Percentiles rank a stretch among this genome's conserved stretches.
Conservation (phyloP, 2,797 vertebrate species). For the Lates japonicus region DNA sequence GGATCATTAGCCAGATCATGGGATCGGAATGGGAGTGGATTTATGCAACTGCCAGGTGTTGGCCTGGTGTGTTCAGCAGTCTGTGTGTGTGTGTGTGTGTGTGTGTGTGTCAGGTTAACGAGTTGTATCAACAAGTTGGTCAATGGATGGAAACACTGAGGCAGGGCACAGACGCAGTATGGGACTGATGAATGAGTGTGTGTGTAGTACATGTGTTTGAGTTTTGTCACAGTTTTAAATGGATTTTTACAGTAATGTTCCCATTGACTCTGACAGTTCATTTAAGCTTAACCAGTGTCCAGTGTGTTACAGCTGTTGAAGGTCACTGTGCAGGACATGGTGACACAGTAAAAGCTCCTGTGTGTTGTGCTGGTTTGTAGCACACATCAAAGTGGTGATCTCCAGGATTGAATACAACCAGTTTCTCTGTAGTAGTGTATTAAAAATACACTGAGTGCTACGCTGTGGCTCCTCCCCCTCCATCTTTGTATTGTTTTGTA, state of each 20-base stretch:
- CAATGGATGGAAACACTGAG: conserved; percentile 60
- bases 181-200: conserved; percentile 2
- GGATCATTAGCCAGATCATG: conserved; percentile 79
- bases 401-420: neutral
- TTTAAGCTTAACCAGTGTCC: neutral
- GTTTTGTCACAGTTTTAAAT: conserved; percentile 28
- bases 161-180: neutral
- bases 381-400: too few relatives aligned
- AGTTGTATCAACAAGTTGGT: conserved; percentile 14
- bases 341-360: too few relatives aligned
- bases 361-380: too few relatives aligned
- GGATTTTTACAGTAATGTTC: conserved; percentile 50
- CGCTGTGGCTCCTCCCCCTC: neutral
- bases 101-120: conserved; percentile 51
- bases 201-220: neutral
- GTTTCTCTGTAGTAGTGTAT: neutral
- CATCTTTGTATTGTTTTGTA: too few relatives aligned
- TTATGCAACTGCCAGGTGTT: conserved; percentile 72
- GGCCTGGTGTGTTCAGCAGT: conserved; percentile 14
- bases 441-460: neutral
- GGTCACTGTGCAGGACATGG: conserved; percentile 21
- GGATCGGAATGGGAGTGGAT: conserved; percentile 61
- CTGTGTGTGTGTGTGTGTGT: conserved; percentile 20
- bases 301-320: conserved; percentile 20
- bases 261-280: conserved; percentile 25